These are phyloP conservation scores for Diadumene lineata DNA, from an alignment of 92 coral and sea anemone species.

Conservation along the genomic window DNA sequence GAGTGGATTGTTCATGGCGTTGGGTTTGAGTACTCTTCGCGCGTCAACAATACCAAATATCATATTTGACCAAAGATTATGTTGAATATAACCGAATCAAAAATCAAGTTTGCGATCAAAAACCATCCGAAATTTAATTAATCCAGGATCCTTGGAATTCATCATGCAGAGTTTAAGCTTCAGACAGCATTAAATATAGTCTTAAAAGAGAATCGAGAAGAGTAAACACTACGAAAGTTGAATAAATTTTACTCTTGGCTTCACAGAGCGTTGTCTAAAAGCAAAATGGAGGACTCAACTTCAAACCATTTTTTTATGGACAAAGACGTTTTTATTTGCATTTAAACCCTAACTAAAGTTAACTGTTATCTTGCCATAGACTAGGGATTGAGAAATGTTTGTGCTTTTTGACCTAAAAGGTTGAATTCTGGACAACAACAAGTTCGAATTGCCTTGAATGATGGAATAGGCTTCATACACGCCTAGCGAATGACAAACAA, in stretches of 20 bases:
- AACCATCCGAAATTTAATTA: not conserved
- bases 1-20: not conserved
- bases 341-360: not conserved
- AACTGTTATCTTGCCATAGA: slow-evolving; percentile 16
- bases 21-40: not conserved
- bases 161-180: not conserved
- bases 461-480: not conserved
- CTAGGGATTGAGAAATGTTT: slow-evolving; percentile 9
- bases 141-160: slow-evolving; percentile 1
- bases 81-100: not conserved
- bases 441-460: not conserved
- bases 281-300: slow-evolving; percentile 19
- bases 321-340: slow-evolving; percentile 8
- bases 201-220: slow-evolving; percentile 7
- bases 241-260: slow-evolving; percentile 35
- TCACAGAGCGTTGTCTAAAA: slow-evolving; percentile 16
- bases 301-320: not conserved
- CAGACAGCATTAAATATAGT: not conserved
- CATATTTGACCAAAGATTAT: not conserved
- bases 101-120: slow-evolving; percentile 7
- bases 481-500: not conserved
- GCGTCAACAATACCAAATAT: not conserved
- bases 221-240: slow-evolving; percentile 11
- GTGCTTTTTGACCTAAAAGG: slow-evolving; percentile 12
- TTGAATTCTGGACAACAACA: not conserved